Base-by-base conservation (phyloP, 2,113 vertebrate species). In the Tonatia bakeri region DNA sequence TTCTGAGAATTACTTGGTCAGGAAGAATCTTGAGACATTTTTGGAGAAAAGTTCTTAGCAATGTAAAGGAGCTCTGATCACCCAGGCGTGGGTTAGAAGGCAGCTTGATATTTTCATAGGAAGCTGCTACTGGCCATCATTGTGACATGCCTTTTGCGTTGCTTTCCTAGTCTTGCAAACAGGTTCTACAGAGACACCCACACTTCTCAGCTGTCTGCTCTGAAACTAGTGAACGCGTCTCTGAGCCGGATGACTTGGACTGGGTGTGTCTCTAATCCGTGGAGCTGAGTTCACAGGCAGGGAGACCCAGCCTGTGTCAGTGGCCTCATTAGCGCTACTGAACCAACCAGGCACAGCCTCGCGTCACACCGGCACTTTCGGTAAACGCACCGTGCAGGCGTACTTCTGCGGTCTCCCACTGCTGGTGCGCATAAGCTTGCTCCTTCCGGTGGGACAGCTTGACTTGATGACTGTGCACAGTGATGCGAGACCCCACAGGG, bases 181-280 rank as follows among this genome's bases (percentile, higher is more conserved):
- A 84, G 95, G 97, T 97, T 97, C 84, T 65, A 77, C 89, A 24
- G 70, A 76, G 67, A 89, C 95, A 77, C 93, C 96, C 91, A 97
- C 91, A 89, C 86, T 65, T 65, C 85, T 79, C 89, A 73, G 67
- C 61, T 7, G 1, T 47, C 93, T n/a, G 65, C 59, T 52, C 64
- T 91, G 96, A 95, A 96, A 92, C 94, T 52, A 85, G 45, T 43
- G 72, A 91, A 54, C 85, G 50, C 4, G 4, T 4, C 80, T 96
- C 90, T 87, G 69, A 80, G 64, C 16, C 2, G 16, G 40, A 77
- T 94, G 94, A 54, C 80, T 73, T 19, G 54, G 67, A 22, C 24
- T 65, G 20, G 93, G 94, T 79, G 89, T 97, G 91, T 87, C 93
- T 16, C 70, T 64, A 22, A 95, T 69, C 43, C 85, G 19, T 10